Conservation (phyloP, 2,888 invertebrate species). For the Mesorhabditis spiculigera region DNA sequence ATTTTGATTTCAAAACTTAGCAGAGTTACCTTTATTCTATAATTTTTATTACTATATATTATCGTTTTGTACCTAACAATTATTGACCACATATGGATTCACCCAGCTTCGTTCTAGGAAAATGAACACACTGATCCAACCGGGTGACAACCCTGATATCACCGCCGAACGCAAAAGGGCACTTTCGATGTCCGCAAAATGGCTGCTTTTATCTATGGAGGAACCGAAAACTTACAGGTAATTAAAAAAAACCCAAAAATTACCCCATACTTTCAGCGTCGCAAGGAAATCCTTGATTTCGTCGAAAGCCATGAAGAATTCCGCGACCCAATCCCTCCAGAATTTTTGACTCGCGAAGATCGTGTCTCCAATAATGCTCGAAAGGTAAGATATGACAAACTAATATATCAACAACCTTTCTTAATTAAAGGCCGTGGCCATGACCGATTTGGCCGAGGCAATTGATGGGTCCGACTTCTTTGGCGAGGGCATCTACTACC, state of each 20-base stretch:
- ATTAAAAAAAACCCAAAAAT: not conserved
- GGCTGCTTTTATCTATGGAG: constrained; percentile 46
- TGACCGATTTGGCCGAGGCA: constrained; percentile 48
- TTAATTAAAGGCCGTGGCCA: constrained; percentile 29
- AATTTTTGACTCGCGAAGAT: constrained; percentile 59
- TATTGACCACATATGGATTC: not conserved
- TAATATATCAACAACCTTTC: not conserved
- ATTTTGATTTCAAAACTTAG: not conserved
- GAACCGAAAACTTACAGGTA: constrained; percentile 34
- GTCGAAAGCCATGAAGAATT: constrained; percentile 56
- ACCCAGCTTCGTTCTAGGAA: not conserved
- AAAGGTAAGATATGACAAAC: constrained; percentile 37
- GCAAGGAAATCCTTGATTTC: constrained; percentile 49
- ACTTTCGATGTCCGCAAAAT: constrained; percentile 37
- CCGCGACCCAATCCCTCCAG: constrained; percentile 50
- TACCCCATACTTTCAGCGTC: constrained; percentile 21
- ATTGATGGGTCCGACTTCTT: constrained; percentile 55
- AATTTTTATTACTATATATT: not conserved
- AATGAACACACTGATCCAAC: constrained; percentile 26
- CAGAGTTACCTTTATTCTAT: not conserved
- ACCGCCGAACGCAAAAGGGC: constrained; percentile 34
- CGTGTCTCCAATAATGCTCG: constrained; percentile 57
- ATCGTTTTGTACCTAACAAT: not conserved
- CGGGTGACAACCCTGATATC: constrained; percentile 50
- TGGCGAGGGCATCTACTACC: constrained; percentile 55